Conservation (phyloP, 2,113 vertebrate genomes). For the Bufo bufo region DNA sequence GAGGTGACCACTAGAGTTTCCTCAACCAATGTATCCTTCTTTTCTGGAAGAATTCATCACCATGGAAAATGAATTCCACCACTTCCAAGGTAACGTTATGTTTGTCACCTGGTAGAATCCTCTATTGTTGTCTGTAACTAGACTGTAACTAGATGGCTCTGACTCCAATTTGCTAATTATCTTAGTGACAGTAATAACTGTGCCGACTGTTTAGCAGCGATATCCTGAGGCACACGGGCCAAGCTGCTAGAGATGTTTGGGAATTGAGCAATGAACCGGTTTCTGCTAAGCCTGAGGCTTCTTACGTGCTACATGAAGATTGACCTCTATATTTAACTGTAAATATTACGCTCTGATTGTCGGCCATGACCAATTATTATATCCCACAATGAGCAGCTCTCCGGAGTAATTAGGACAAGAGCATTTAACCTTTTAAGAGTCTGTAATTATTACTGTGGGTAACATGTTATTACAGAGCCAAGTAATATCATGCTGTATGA, state of each 20-base stretch:
- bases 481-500: constrained; percentile 32
- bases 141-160: not conserved
- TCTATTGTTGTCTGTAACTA: not conserved
- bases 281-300: constrained; percentile 15
- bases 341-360: constrained; percentile 32
- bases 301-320: constrained; percentile 4
- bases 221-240: constrained; percentile 12
- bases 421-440: constrained; percentile 44
- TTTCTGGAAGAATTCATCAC: not conserved
- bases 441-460: constrained; percentile 1
- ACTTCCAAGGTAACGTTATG: not conserved
- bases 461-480: constrained; percentile 42
- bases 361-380: constrained; percentile 36
- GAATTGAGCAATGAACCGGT: constrained; percentile 17
- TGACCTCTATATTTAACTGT: constrained; percentile 47
- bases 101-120: not conserved
- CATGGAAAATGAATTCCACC: not conserved
- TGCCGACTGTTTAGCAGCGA: constrained; percentile 13
- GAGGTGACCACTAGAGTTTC: not conserved
- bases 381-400: constrained; percentile 39
- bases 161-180: not conserved
- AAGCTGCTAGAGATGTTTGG: constrained; percentile 8
- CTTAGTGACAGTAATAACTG: constrained; percentile 14
- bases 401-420: constrained; percentile 33
- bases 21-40: not conserved